Evolutionary conservation across 2,888 invertebrate species (phyloP).

Genomic region (Amblyteles armatorius): DNA sequence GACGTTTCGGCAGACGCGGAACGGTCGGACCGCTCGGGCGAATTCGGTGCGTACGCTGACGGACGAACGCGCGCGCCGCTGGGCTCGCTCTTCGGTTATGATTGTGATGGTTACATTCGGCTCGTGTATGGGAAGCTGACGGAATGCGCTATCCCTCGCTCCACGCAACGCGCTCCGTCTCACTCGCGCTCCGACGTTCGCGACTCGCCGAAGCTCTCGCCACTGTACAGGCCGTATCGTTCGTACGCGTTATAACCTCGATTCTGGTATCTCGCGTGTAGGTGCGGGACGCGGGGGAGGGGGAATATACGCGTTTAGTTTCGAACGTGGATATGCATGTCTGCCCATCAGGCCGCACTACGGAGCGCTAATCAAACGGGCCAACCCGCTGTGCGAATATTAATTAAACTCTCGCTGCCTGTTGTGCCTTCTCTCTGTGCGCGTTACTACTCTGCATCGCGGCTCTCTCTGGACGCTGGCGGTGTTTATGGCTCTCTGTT

Average conservation of each 20-base stretch:
- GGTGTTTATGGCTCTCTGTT: conserved; percentile 9
- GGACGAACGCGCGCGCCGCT: conserved; percentile 65
- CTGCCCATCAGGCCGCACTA: conserved; percentile 80
- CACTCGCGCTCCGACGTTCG: background rate
- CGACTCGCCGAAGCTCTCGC: conserved; percentile 28
- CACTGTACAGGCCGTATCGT: conserved; percentile 53
- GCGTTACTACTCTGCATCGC: conserved; percentile 8
- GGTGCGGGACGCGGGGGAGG: background rate
- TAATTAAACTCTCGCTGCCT: conserved; percentile 81
- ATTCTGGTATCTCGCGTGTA: conserved; percentile 22
- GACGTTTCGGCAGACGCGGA: conserved; percentile 80
- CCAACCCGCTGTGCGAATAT: conserved; percentile 81
- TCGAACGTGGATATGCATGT: conserved; percentile 76
- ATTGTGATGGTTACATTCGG: conserved; percentile 84
- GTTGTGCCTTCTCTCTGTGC: conserved; percentile 69
- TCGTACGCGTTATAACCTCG: conserved; percentile 34
- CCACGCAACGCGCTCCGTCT: conserved; percentile 56
- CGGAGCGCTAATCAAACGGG: conserved; percentile 83
- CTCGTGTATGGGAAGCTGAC: conserved; percentile 73
- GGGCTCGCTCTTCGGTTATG: conserved; percentile 79
- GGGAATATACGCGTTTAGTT: conserved; percentile 16
- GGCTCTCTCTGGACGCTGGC: conserved; percentile 2
- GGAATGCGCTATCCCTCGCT: conserved; percentile 76
- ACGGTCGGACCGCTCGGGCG: conserved; percentile 63
- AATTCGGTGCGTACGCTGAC: conserved; percentile 44